Percentiles rank a stretch among this genome's conserved stretches.
phyloP scores from a whole-genome alignment of 53 echinoderm and acorn worm genomes.

The Luidia sarsii region DNA sequence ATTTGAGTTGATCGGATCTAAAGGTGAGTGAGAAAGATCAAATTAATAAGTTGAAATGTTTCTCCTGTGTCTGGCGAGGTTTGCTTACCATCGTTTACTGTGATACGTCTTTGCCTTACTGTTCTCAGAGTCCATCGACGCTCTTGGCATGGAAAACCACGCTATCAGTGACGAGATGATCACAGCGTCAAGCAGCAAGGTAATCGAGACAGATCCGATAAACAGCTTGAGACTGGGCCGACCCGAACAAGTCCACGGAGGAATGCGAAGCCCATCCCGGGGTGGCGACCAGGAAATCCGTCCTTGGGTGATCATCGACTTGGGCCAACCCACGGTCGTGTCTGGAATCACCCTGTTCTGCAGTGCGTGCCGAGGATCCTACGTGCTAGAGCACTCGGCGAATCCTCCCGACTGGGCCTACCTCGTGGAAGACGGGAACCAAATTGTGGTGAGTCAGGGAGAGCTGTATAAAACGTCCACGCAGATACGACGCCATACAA shows the following conservation, averaged over 20 bases:
- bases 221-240: neutral
- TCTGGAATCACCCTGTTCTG: neutral
- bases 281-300: neutral
- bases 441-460: slow-evolving; percentile 1
- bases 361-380: neutral
- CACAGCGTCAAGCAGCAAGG: neutral
- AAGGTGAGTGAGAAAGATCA: no score
- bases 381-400: neutral
- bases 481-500: no score
- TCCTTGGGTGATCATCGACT: neutral
- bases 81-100: no score
- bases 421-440: neutral
- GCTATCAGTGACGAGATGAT: neutral
- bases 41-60: no score
- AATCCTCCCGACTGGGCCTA: neutral
- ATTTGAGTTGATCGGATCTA: no score
- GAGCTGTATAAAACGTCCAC: no score
- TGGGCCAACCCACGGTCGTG: neutral
- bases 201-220: neutral
- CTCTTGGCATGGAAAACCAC: neutral
- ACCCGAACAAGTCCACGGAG: neutral
- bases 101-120: no score
- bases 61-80: no score
- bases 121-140: neutral
- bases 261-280: neutral